phyloP scores from a whole-genome alignment of 2,888 invertebrate genomes.

The Taenaris catops region DNA sequence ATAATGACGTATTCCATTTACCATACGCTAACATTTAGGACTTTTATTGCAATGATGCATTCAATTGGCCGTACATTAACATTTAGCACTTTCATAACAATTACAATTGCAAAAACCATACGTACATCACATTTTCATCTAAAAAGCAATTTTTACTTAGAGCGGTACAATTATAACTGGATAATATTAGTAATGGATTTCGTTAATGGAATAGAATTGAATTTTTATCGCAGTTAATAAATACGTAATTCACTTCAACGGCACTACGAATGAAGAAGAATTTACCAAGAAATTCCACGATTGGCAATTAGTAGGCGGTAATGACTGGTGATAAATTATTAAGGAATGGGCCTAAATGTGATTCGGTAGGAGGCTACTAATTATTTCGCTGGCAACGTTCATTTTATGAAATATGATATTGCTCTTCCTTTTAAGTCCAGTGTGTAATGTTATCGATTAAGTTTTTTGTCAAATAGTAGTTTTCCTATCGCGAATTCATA shows the following conservation, averaged over 20 bases:
- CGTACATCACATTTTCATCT: too few relatives aligned
- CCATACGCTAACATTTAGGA: too few relatives aligned
- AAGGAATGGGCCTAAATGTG: conserved; percentile 36
- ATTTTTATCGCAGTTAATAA: conserved; percentile 6
- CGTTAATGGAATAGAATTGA: conserved; percentile 3
- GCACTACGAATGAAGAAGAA: conserved; percentile 5
- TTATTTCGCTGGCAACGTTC: conserved; percentile 17
- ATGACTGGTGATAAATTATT: conserved; percentile 46
- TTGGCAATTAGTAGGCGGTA: conserved; percentile 52
- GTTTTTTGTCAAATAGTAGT: not conserved
- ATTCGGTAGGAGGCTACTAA: conserved; percentile 40
- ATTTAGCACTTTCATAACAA: too few relatives aligned
- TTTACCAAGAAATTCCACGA: conserved; percentile 35
- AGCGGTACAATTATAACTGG: too few relatives aligned
- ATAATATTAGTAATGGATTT: not conserved
- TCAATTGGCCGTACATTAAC: too few relatives aligned
- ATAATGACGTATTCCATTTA: too few relatives aligned
- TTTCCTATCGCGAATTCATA: too few relatives aligned
- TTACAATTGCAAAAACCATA: too few relatives aligned
- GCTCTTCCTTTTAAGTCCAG: not conserved
- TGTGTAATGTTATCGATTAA: not conserved
- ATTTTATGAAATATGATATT: conserved; percentile 16
- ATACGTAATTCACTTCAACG: conserved; percentile 13
- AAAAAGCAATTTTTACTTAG: too few relatives aligned
- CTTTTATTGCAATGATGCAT: too few relatives aligned